Percentiles rank a stretch among this genome's conserved stretches.
These are phyloP conservation scores for Melanotaenia duboulayi DNA, from an alignment of 2,113 vertebrate genomes.

Conservation along the genomic window DNA sequence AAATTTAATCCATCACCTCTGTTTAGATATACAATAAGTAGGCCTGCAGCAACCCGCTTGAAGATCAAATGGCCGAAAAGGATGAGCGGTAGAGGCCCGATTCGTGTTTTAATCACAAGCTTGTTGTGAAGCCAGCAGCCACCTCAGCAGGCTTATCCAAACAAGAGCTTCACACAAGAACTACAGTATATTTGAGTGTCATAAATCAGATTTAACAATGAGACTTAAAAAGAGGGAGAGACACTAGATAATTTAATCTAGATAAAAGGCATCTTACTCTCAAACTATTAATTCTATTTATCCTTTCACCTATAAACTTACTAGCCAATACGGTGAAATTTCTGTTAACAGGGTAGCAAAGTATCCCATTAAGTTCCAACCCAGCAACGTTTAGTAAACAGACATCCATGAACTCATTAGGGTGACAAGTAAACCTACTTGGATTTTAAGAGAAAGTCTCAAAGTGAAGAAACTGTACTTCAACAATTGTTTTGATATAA, in stretches of 20 bases:
- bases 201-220: slow-evolving; percentile 35
- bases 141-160: slow-evolving; percentile 45
- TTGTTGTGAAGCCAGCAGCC: slow-evolving; percentile 43
- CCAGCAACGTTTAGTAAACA: neutral
- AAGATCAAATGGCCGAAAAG: slow-evolving; percentile 57
- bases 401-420: neutral
- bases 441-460: neutral
- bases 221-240: slow-evolving; percentile 14
- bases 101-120: slow-evolving; percentile 48
- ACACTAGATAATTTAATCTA: slow-evolving; percentile 28
- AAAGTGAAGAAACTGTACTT: neutral
- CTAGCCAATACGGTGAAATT: neutral
- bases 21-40: slow-evolving; percentile 49
- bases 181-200: slow-evolving; percentile 15
- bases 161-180: slow-evolving; percentile 26
- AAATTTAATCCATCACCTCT: slow-evolving; percentile 44
- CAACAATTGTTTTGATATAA: neutral
- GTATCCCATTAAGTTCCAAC: neutral
- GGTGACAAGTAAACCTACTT: neutral
- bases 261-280: slow-evolving; percentile 13
- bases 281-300: slow-evolving; percentile 15
- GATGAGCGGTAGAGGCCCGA: slow-evolving; percentile 7
- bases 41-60: slow-evolving; percentile 49
- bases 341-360: neutral
- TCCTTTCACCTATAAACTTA: neutral